Conservation (phyloP, 2,797 vertebrate species). For the Enteromius fasciolatus region DNA sequence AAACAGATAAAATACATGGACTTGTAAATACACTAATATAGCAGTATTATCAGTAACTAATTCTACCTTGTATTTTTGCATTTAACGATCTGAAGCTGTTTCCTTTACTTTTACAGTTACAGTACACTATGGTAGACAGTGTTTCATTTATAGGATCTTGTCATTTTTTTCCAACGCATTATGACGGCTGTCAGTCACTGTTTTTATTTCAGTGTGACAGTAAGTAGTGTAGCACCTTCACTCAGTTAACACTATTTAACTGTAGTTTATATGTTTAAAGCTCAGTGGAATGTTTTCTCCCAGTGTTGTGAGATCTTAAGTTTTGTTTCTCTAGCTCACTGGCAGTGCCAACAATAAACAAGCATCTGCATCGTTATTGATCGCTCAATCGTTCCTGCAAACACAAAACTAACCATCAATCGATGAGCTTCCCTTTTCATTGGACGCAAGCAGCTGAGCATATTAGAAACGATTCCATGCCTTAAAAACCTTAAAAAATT, state of each 20-base stretch:
- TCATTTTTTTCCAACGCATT: neutral
- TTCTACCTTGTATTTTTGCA: neutral
- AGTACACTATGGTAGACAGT: neutral
- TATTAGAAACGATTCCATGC: slow-evolving; percentile 34
- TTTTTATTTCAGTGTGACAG: neutral
- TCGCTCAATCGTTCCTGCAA: slow-evolving; percentile 44
- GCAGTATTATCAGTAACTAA: neutral
- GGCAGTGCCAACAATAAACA: slow-evolving; percentile 41
- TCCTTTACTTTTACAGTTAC: neutral
- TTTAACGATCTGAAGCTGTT: neutral
- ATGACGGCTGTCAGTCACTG: neutral
- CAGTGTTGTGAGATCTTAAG: neutral
- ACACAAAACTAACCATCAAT: slow-evolving; percentile 53
- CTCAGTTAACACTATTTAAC: neutral
- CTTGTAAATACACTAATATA: neutral
- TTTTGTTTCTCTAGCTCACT: slow-evolving; percentile 24
- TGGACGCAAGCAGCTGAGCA: slow-evolving; percentile 39
- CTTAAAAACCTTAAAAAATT: too few species aligned
- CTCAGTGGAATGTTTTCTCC: slow-evolving; percentile 19
- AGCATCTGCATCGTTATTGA: slow-evolving; percentile 53
- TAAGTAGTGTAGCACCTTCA: neutral
- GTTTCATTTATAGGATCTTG: neutral
- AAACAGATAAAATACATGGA: neutral
- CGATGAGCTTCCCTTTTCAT: slow-evolving; percentile 50
- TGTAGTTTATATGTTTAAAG: neutral